Evolutionary conservation across 1,140 invertebrate genomes (phyloP).

Genomic region (Lordiphosa stackelbergi): DNA sequence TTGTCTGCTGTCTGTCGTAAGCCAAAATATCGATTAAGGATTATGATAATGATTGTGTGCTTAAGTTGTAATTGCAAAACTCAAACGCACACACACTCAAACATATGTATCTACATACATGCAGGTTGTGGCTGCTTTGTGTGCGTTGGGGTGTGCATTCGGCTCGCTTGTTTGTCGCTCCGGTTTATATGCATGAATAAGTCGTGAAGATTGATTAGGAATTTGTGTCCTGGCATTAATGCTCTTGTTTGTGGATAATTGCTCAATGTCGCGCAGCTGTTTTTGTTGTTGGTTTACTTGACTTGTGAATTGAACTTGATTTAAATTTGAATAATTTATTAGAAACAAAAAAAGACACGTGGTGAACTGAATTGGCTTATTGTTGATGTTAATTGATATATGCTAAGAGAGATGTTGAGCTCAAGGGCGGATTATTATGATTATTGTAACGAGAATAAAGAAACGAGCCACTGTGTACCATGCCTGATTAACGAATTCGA

Average conservation of each 20-base stretch:
- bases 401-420: too few species aligned
- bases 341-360: too few species aligned
- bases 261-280: conserved; percentile 41
- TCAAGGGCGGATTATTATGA: too few species aligned
- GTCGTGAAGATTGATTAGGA: conserved; percentile 59
- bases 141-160: conserved; percentile 13
- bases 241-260: conserved; percentile 45
- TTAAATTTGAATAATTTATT: too few species aligned
- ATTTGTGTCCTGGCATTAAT: conserved; percentile 58
- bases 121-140: neutral
- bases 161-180: conserved; percentile 40
- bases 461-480: too few species aligned
- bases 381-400: too few species aligned
- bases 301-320: too few species aligned
- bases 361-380: too few species aligned
- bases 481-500: too few species aligned
- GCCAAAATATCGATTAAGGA: conserved; percentile 72
- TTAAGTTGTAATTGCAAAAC: conserved; percentile 68
- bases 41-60: conserved; percentile 72
- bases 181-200: conserved; percentile 60
- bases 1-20: conserved; percentile 47
- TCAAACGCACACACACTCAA: conserved; percentile 39
- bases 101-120: conserved; percentile 5
- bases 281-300: conserved; percentile 21
- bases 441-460: neutral